Percentiles rank a stretch among this genome's conserved stretches.
Evolutionary conservation across 2,113 vertebrate species (phyloP).

Genomic region (Mormoops blainvillei): DNA sequence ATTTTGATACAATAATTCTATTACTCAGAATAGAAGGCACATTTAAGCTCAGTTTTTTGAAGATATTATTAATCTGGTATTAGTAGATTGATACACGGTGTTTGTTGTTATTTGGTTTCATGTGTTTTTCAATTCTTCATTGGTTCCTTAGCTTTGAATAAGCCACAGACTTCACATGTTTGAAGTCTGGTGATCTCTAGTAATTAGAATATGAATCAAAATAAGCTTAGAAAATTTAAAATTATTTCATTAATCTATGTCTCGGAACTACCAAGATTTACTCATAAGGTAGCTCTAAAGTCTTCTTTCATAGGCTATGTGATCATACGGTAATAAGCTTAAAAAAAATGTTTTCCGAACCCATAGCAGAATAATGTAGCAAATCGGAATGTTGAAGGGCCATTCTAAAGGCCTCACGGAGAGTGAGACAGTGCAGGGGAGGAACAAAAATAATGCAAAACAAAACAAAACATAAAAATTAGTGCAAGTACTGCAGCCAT

Average conservation of each 20-base stretch:
- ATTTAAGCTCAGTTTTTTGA: neutral
- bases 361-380: neutral
- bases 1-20: neutral
- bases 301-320: neutral
- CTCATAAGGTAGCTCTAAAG: neutral
- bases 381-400: neutral
- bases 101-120: conserved; percentile 20
- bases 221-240: conserved; percentile 47
- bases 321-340: neutral
- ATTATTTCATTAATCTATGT: conserved; percentile 48
- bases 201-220: conserved; percentile 38
- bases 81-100: neutral
- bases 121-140: neutral
- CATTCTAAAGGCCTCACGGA: neutral
- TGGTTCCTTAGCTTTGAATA: conserved; percentile 39
- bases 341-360: neutral
- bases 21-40: neutral
- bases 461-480: neutral
- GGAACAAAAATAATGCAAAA: neutral
- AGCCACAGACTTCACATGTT: neutral
- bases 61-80: neutral
- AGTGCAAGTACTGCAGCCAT: neutral
- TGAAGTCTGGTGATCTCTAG: neutral
- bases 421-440: neutral
- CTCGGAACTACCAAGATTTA: neutral